Conservation (phyloP, 1,140 invertebrate genomes). For the Epicauta chinensis region DNA sequence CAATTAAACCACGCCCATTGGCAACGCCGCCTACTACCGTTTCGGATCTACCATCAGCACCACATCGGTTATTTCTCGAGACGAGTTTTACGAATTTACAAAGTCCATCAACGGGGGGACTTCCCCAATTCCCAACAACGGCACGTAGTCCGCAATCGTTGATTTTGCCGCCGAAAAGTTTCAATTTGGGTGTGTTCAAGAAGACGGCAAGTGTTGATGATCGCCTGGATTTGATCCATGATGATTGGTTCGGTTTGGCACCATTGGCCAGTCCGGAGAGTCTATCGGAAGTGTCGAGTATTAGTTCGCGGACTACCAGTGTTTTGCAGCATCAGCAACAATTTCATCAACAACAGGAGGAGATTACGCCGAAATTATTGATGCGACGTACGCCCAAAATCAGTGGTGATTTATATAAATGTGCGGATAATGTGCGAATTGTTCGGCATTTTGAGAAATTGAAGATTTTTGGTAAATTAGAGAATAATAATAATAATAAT, state of each 20-base stretch:
- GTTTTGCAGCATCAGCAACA: neutral
- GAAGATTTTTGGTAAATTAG: slow-evolving; percentile 27
- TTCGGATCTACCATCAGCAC: slow-evolving; percentile 46
- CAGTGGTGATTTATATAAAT: slow-evolving; percentile 55
- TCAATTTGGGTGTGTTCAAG: slow-evolving; percentile 27
- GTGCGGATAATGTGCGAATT: slow-evolving; percentile 58
- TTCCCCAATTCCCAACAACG: slow-evolving; percentile 18
- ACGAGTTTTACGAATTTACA: slow-evolving; percentile 68
- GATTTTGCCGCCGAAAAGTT: slow-evolving; percentile 20
- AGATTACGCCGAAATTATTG: slow-evolving; percentile 45
- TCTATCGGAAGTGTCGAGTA: slow-evolving; percentile 70
- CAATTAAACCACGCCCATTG: slow-evolving; percentile 18
- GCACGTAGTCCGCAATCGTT: neutral
- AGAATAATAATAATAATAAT: slow-evolving; percentile 9
- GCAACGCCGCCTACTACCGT: slow-evolving; percentile 27
- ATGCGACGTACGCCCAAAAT: slow-evolving; percentile 62
- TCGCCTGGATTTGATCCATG: slow-evolving; percentile 49
- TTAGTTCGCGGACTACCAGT: slow-evolving; percentile 47
- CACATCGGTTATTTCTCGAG: slow-evolving; percentile 60
- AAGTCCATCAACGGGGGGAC: slow-evolving; percentile 44
- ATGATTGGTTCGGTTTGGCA: slow-evolving; percentile 63
- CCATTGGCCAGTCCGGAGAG: slow-evolving; percentile 82
- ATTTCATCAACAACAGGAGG: no score
- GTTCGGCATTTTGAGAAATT: slow-evolving; percentile 51
- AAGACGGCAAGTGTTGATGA: slow-evolving; percentile 31